Evolutionary conservation across 1,140 invertebrate genomes (phyloP), one percentile per base, ranked within the genome.

Genomic region (Papilio helenus): DNA sequence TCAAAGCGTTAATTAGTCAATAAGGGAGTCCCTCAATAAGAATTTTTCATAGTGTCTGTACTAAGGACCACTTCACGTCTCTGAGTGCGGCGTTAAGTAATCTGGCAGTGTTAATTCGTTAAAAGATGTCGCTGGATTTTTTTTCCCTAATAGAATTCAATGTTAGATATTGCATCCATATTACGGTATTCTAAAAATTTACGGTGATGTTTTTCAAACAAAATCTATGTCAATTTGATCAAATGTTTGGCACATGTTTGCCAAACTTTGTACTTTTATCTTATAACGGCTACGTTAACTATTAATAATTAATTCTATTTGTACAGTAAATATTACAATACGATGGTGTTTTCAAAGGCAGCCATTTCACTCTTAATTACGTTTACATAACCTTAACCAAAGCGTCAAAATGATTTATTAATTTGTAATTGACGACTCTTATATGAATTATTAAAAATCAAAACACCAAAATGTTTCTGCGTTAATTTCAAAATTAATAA

Each of bases 341-440:
- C 9, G 10, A 61, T 68, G 26, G 61, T 79, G 80, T 68, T 81
- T 42, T 79, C 26, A 29, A 68, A 68, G 61, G 61, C 61, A 68
- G 16, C 23, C 23, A 68, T 68, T 68, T 29, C 12, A 2, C 10
- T 65, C 18, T 46, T 73, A 18, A 44, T 49, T 65, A 12, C 0
- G 20, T 16, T 18, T 1, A 16, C 12, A 65, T 29, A 16, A 65
- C 23, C 14, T 65, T 65, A 65, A 65, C 34, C 20, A 7, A 29
- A 65, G 3, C 61, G 0, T 29, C 12, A 29, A 65, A 29, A 34
- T 65, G 12, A 34, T 65, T 26, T 39, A 8, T 39, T 39, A 5
- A 39, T 39, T 10, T 14, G 8, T 61, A 61, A 61, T 61, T 61
- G 58, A 26, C 20, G 23, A 65, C 58, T 61, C 20, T 2, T 23